Base-by-base conservation (phyloP, 2,797 vertebrate genomes). In the Prionace glauca region DNA sequence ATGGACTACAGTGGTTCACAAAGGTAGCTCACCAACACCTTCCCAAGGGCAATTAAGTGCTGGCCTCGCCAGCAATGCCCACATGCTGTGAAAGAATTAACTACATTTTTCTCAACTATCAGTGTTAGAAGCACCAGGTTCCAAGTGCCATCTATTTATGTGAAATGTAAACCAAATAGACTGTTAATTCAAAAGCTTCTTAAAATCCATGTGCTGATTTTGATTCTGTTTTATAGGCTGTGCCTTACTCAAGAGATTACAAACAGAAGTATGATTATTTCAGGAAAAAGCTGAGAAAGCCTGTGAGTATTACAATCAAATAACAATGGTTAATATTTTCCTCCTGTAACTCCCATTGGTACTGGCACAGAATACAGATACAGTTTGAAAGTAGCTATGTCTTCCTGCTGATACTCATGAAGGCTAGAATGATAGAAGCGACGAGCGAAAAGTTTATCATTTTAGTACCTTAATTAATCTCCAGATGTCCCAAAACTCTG, bases 251-350 rank as follows among this genome's bases (percentile, higher is more conserved):
- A 97, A 98, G 99, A 97, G 99, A 99, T 97, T 99, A 99, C 96
- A 99, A 99, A 96, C 98, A 99, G 96, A 99, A 99, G 96, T 99
- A 99, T 45, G 99, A 99, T 86, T 99, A 99, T 98, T 99, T 99
- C 98, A 98, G 98, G 94, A 99, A 99, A 97, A 99, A 99, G 96
- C 77, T 99, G 96, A 99, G 98, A 98, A 99, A 99, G 96, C 99
- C 99, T 96, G 99, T 99, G 96, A 97, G 98, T 96, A n/a, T 8
- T 11, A 60, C 71, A 41, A 12, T 69, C 65, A 36, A 71, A 41
- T 24, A 77, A 77, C 74, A 12, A 1, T 26, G 10, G 67, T 4
- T 24, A 72, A 45, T 14, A 22, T 24, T 94, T 60, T 77, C 9
- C 62, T 41, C 12, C 18, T 41, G 20, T 92, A 8, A 18, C n/a